Conservation (phyloP, 1,140 invertebrate species). For the Cherax destructor region DNA sequence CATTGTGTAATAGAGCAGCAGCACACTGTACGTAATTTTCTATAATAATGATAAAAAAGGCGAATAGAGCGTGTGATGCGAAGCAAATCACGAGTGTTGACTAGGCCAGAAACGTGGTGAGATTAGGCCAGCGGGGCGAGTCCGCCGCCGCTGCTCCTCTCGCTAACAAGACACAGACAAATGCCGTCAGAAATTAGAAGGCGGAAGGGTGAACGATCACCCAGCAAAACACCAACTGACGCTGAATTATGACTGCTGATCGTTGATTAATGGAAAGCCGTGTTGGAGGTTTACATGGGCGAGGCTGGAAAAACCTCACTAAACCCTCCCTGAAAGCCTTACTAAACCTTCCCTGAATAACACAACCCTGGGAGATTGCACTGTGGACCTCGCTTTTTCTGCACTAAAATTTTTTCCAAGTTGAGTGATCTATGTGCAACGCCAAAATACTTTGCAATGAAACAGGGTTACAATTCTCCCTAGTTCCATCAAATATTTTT, state of each 20-base stretch:
- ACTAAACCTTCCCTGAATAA: too few species aligned
- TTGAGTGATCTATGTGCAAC: constrained; percentile 7
- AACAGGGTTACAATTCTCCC: too few species aligned
- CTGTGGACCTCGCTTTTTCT: neutral
- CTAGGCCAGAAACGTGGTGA: too few species aligned
- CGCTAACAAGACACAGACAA: constrained; percentile 59
- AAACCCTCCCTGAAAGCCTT: neutral
- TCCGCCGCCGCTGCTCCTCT: neutral
- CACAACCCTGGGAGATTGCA: neutral
- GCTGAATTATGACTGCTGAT: constrained; percentile 62
- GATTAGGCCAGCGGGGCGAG: neutral
- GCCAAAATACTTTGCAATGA: neutral
- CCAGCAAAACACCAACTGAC: constrained; percentile 51
- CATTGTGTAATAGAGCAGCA: too few species aligned
- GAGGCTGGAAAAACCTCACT: constrained; percentile 4
- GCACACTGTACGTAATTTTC: too few species aligned
- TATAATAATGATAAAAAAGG: too few species aligned
- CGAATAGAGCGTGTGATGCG: too few species aligned
- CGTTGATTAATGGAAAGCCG: constrained; percentile 63
- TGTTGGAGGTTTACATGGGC: constrained; percentile 25
- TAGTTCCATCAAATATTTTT: too few species aligned
- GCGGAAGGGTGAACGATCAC: constrained; percentile 55
- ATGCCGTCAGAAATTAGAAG: constrained; percentile 59
- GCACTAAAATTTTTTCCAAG: neutral
- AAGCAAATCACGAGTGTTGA: too few species aligned